Percentiles rank a stretch among this genome's conserved stretches.
Evolutionary conservation across 2,113 vertebrate genomes (phyloP).

Genomic region (Psittacula cyanocephala): DNA sequence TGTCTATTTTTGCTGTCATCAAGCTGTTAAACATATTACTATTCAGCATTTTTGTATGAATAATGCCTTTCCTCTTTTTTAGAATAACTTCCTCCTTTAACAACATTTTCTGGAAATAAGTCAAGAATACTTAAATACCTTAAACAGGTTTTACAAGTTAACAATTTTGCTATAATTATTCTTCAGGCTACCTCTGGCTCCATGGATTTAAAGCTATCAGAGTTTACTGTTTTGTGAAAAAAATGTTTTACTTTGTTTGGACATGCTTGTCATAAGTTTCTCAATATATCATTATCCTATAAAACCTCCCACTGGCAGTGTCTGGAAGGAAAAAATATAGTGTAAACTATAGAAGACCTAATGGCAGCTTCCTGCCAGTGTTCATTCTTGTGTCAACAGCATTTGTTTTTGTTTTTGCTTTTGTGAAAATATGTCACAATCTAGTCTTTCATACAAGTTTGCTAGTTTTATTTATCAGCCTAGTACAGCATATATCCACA

Average conservation of each 20-base stretch:
- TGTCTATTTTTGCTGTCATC: neutral
- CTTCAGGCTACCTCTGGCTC: conserved; percentile 33
- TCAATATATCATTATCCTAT: conserved; percentile 61
- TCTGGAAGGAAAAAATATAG: conserved; percentile 59
- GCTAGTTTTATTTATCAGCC: conserved; percentile 33
- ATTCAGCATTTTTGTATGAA: neutral
- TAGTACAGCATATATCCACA: neutral
- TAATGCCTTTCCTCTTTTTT: neutral
- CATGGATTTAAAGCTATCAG: conserved; percentile 51
- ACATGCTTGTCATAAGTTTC: conserved; percentile 68
- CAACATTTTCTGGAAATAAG: conserved; percentile 29
- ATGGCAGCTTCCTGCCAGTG: conserved; percentile 48
- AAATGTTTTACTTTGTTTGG: conserved; percentile 65
- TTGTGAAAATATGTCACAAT: conserved; percentile 54
- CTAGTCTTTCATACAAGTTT: conserved; percentile 33
- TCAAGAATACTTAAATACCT: conserved; percentile 8
- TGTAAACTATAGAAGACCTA: conserved; percentile 54
- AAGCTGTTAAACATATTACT: neutral
- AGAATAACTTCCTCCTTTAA: conserved; percentile 16
- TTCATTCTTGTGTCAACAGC: conserved; percentile 42
- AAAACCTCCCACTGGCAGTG: conserved; percentile 64
- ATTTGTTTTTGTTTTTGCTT: conserved; percentile 49
- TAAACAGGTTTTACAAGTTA: conserved; percentile 48
- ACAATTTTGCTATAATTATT: conserved; percentile 41
- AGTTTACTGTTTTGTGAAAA: conserved; percentile 64